Evolutionary conservation across 2,113 vertebrate species (phyloP), one percentile per base, ranked within the genome.

Genomic region (Thinocorus orbignyianus): DNA sequence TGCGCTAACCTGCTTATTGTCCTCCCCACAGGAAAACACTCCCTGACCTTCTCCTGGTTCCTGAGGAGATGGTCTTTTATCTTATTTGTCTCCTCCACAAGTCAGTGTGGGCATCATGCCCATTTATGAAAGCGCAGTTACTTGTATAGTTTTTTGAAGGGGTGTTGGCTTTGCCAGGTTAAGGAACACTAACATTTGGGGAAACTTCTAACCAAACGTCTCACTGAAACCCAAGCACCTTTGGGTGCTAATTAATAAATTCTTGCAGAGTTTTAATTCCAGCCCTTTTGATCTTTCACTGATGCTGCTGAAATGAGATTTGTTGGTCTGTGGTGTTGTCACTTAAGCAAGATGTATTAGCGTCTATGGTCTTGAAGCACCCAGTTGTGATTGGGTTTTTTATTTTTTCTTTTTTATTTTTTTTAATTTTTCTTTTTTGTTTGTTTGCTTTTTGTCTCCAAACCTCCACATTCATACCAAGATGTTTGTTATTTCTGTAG

Each of bases 91-190:
- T 39, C 3, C 4, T 79, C 12, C 16, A 17, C 11, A 11, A n/a
- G 5, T 25, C 54, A 15, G 49, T 42, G 23, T 0, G 4, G 8
- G 6, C 8, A 14, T 71, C 6, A 25, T 0, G 0, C 39, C 41
- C 44, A 4, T 20, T 52, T 57, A 30, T 44, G n/a, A 44, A 79
- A 65, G 3, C 1, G 1, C 22, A 48, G 17, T 37, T 0, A 7
- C 6, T 31, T 61, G 20, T 11, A 5, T 3, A 1, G 0, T 9
- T 90, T 82, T 81, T 65, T 78, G 33, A 71, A 25, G 9, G 23
- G 8, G 1, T 48, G 5, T 39, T 8, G 31, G 5, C 30, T 44
- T 85, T 49, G 1, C 8, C 10, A 54, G 3, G 18, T 22, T 35
- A 65, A 57, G 12, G 24, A 55, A 1, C 13, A 31, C 4, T 35